phyloP scores from a whole-genome alignment of 37 sponge, comb jelly and placozoan genomes.

The Axinella damicornis region DNA sequence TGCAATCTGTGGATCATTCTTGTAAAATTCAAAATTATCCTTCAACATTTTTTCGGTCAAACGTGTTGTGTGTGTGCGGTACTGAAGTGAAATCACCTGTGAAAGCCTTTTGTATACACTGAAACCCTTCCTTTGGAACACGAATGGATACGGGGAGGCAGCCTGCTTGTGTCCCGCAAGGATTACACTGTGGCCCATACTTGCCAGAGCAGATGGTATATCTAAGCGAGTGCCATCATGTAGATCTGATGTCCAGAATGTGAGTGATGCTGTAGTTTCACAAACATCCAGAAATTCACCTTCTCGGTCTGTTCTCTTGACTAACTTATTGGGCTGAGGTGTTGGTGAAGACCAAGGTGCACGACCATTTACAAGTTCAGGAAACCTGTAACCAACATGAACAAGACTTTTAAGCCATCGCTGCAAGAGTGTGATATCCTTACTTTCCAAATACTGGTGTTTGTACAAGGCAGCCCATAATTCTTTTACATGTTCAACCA shows the following conservation, averaged over 20 bases:
- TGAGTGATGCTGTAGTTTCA: constrained; percentile 6
- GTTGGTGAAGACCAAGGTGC: too few relatives aligned
- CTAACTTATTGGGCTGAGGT: too few relatives aligned
- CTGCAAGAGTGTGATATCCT: constrained; percentile 45
- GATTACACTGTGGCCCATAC: constrained; percentile 37
- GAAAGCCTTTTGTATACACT: constrained; percentile 28
- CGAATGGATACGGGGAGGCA: constrained; percentile 3
- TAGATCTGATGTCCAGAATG: constrained; percentile 50
- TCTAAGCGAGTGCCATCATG: constrained; percentile 52
- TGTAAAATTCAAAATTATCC: constrained; percentile 48
- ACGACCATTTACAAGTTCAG: neutral
- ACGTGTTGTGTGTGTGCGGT: neutral
- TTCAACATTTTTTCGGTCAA: constrained; percentile 42
- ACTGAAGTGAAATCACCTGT: neutral
- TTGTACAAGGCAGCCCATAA: constrained; percentile 54
- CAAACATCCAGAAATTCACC: constrained; percentile 1
- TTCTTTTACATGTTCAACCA: constrained; percentile 43
- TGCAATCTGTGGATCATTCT: constrained; percentile 17
- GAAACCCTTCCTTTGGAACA: constrained; percentile 21
- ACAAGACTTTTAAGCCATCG: constrained; percentile 41
- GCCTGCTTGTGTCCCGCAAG: constrained; percentile 6
- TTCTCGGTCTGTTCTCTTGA: neutral
- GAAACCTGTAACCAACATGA: constrained; percentile 41
- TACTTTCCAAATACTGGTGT: constrained; percentile 35
- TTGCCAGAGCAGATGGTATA: constrained; percentile 24